Evolutionary conservation across 2,888 invertebrate species (phyloP).

Genomic region (Hemicrepidius hirtus): DNA sequence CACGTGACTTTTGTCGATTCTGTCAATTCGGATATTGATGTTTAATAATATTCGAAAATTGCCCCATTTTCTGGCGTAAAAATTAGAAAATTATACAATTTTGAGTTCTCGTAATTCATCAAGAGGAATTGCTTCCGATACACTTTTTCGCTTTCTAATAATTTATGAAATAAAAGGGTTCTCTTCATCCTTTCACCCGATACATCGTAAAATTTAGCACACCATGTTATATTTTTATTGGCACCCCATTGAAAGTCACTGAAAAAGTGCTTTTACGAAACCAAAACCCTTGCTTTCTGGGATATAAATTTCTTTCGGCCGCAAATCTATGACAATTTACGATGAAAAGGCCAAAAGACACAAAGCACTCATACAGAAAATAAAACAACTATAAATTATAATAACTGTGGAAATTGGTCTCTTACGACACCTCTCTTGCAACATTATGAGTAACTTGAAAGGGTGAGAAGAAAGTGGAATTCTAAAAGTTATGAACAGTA

Average conservation of each 20-base stretch:
- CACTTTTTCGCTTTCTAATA: no score
- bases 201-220: neutral
- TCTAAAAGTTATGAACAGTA: constrained; percentile 5
- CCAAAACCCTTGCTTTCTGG: neutral
- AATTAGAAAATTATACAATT: no score
- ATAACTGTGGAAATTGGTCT: constrained; percentile 18
- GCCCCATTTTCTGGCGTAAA: no score
- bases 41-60: no score
- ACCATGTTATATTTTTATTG: constrained; percentile 5
- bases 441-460: constrained; percentile 4
- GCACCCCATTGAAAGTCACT: neutral
- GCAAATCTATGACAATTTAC: constrained; percentile 10
- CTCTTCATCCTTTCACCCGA: no score
- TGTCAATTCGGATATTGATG: no score
- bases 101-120: no score
- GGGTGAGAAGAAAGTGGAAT: neutral
- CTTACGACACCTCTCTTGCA: constrained; percentile 4
- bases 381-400: constrained; percentile 26
- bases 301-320: neutral
- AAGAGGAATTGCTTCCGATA: no score
- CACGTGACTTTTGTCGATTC: no score
- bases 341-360: constrained; percentile 1
- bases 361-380: constrained; percentile 17
- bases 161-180: no score
- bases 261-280: neutral